Conservation (phyloP, 2,888 invertebrate species). For the Hypselothyrea guttata region DNA sequence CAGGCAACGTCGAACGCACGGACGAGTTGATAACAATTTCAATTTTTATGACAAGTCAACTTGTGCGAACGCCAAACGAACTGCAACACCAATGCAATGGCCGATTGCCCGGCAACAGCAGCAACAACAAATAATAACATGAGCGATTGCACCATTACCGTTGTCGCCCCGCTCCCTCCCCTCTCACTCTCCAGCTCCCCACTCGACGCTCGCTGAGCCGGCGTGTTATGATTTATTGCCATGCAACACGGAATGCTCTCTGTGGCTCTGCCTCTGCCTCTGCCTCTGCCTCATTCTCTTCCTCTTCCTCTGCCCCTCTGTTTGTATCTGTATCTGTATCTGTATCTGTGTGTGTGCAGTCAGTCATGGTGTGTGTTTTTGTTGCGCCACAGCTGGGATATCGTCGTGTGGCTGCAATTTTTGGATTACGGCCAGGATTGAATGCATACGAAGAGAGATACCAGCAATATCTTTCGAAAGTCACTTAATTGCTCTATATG, state of each 20-base stretch:
- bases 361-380: slow-evolving; percentile 4
- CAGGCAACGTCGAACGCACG: slow-evolving; percentile 68
- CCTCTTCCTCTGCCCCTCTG: neutral
- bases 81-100: slow-evolving; percentile 21
- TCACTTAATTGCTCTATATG: slow-evolving; percentile 30
- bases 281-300: neutral
- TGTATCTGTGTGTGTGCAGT: slow-evolving; percentile 8
- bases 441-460: slow-evolving; percentile 28
- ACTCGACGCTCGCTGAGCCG: slow-evolving; percentile 39
- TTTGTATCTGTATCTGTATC: neutral
- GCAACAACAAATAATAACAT: slow-evolving; percentile 56
- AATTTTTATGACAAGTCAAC: slow-evolving; percentile 77
- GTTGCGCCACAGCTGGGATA: slow-evolving; percentile 32
- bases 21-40: slow-evolving; percentile 78
- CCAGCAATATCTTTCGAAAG: slow-evolving; percentile 12
- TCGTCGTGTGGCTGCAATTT: slow-evolving; percentile 37
- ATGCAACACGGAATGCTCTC: slow-evolving; percentile 66
- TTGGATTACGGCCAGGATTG: slow-evolving; percentile 33
- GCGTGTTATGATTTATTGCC: slow-evolving; percentile 72
- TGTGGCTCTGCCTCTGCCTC: neutral
- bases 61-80: slow-evolving; percentile 15
- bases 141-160: slow-evolving; percentile 71
- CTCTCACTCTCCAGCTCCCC: slow-evolving; percentile 16
- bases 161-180: slow-evolving; percentile 18
- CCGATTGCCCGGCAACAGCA: slow-evolving; percentile 11